Percentiles rank a stretch among this genome's conserved stretches.
These are phyloP conservation scores for Arremon aurantiirostris DNA, from an alignment of 2,797 vertebrate genomes.

Conservation along the genomic window DNA sequence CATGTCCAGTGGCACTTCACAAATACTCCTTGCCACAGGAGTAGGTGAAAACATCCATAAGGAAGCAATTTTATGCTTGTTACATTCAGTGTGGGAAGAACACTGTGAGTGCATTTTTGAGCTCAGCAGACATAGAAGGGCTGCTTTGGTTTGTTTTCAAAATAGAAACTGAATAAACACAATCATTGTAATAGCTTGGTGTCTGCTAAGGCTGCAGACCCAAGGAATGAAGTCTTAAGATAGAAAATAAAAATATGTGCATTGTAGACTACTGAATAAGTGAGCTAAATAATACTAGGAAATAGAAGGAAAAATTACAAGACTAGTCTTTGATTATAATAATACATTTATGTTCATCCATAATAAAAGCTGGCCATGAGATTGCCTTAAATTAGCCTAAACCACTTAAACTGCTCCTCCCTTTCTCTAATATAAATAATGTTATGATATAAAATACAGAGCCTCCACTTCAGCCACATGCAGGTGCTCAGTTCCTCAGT, in stretches of 20 bases:
- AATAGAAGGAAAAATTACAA: neutral
- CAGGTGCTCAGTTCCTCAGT: neutral
- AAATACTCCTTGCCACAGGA: neutral
- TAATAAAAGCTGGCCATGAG: neutral
- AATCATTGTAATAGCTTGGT: neutral
- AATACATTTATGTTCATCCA: neutral
- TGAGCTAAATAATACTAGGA: neutral
- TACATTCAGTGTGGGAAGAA: neutral
- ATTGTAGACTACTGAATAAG: neutral
- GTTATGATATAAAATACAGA: fast-evolving
- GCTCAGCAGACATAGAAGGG: neutral
- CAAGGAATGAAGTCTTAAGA: neutral
- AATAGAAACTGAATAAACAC: neutral
- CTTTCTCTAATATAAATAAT: neutral
- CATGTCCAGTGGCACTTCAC: neutral
- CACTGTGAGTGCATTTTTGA: neutral
- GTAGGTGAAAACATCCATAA: neutral
- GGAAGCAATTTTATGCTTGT: neutral
- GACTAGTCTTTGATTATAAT: neutral
- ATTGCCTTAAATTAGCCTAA: neutral
- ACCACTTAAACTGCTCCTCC: neutral
- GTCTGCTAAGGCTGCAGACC: neutral
- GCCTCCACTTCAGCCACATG: neutral
- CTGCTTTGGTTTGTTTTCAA: neutral
- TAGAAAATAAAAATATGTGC: neutral